Percentiles rank a stretch among this genome's conserved stretches.
Conservation (phyloP, 2,113 vertebrate species). For the Zosterops lateralis region DNA sequence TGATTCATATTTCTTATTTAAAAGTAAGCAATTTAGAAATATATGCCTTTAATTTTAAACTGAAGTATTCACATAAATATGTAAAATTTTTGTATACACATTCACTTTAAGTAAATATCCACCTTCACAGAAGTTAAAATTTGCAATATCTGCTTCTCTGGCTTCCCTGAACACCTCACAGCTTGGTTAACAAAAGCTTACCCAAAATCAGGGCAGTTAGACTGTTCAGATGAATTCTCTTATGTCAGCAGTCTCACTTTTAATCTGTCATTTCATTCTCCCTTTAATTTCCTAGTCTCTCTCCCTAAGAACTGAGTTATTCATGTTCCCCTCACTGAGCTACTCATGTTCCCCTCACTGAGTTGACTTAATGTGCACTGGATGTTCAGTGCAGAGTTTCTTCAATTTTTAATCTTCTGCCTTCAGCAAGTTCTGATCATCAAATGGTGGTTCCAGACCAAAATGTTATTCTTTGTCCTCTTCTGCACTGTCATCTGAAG, state of each 20-base stretch:
- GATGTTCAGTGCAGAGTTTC: not conserved
- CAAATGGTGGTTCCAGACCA: not conserved
- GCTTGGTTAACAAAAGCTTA: not conserved
- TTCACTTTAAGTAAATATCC: not conserved
- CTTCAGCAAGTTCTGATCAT: not conserved
- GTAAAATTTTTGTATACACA: not conserved
- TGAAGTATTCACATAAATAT: not conserved
- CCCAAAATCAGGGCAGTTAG: not conserved
- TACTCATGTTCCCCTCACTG: not conserved
- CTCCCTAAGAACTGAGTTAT: not conserved
- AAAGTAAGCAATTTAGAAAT: not conserved
- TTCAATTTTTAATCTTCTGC: not conserved
- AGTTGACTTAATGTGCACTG: not conserved
- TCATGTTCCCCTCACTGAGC: not conserved
- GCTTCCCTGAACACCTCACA: not conserved
- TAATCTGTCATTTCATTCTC: not conserved
- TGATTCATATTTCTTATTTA: not conserved
- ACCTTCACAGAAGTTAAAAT: not conserved
- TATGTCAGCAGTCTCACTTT: not conserved
- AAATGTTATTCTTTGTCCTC: not conserved
- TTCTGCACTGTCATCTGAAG: not conserved
- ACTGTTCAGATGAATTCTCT: not conserved
- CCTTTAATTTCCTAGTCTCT: not conserved
- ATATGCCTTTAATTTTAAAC: not conserved
- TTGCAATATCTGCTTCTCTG: not conserved